Percentiles rank a stretch among this genome's conserved stretches.
Conservation (phyloP, 1,140 invertebrate species). For the Oscheius sp. region DNA sequence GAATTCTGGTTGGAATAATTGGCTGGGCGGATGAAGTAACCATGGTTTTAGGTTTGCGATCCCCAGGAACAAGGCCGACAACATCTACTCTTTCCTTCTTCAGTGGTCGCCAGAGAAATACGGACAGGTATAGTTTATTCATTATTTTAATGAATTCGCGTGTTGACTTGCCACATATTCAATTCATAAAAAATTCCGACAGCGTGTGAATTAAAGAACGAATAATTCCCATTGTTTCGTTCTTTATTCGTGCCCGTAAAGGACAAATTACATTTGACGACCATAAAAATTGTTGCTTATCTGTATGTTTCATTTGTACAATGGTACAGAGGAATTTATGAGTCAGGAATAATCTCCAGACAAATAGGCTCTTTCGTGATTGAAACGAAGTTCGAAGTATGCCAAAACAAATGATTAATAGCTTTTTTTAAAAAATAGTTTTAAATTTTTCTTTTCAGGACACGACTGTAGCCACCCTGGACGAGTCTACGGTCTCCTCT, state of each 20-base stretch:
- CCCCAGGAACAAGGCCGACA: constrained; percentile 52
- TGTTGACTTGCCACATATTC: not conserved
- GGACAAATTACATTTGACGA: too few relatives aligned
- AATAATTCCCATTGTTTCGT: too few relatives aligned
- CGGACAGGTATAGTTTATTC: constrained; percentile 46
- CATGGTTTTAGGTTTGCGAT: constrained; percentile 46
- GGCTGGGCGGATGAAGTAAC: too few relatives aligned
- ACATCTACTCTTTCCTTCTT: constrained; percentile 59
- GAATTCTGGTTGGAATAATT: constrained; percentile 53
- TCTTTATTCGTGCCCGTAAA: not conserved
- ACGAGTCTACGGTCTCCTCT: not conserved
- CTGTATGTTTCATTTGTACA: too few relatives aligned
- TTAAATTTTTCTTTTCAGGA: constrained; percentile 4
- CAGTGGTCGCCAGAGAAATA: constrained; percentile 61
- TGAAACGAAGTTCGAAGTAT: not conserved
- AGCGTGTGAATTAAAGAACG: too few relatives aligned
- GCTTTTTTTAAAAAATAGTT: not conserved
- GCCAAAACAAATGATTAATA: constrained; percentile 22
- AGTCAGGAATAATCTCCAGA: too few relatives aligned
- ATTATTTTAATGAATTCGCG: not conserved
- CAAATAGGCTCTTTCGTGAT: too few relatives aligned
- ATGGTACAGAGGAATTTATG: too few relatives aligned
- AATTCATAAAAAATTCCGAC: constrained; percentile 4
- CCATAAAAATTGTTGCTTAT: too few relatives aligned
- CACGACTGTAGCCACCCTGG: not conserved